Evolutionary conservation across 2,113 vertebrate genomes (phyloP), one percentile per base, ranked within the genome.

Genomic region (Heterocephalus glaber): DNA sequence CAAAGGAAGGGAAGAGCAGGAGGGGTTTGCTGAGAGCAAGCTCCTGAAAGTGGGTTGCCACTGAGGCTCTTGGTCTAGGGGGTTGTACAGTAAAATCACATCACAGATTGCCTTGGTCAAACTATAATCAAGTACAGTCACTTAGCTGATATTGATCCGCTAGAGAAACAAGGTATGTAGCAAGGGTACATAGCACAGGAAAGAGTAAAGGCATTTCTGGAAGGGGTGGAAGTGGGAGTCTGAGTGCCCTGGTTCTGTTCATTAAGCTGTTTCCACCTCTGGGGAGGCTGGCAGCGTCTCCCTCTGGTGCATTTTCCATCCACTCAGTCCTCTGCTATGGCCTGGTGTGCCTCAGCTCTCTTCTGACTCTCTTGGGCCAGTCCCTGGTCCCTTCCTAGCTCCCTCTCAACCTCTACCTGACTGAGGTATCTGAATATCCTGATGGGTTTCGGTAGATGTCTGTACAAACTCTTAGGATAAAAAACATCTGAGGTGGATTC

Each of bases 391-490:
- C 74, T 77, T 14, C 49, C 26, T 30, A 30, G 44, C 44, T 16
- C 3, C 44, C 6, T 74, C 41, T 76, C 70, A 30, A 8, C 6
- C 74, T 77, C 44, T 33, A 7, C 44, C 44, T 33, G 74, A 77
- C 7, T 30, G 33, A 49, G 44, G 26, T 17, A 49, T 77, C 74
- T 49, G 13, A 77, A 47, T 63, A 86, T 35, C 22, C 79, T 35
- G 35, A 96, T 79, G 11, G 58, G 66, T 89, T 74, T 92, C 56
- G 26, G 65, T 38, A 84, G n/a, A 30, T 70, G 28, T 61, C 83
- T 11, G 5, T 56, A 61, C 63, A 72, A 41, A 84, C 33, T 96
- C 58, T 58, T 30, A 90, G 86, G 90, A 90, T 26, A 12, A 79
- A 84, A 92, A 77, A 65, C 2, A 70, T 11, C 81, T 70, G n/a